These are phyloP conservation scores for Meliscaeva auricollis DNA, from an alignment of 2,888 invertebrate genomes.

Conservation along the genomic window DNA sequence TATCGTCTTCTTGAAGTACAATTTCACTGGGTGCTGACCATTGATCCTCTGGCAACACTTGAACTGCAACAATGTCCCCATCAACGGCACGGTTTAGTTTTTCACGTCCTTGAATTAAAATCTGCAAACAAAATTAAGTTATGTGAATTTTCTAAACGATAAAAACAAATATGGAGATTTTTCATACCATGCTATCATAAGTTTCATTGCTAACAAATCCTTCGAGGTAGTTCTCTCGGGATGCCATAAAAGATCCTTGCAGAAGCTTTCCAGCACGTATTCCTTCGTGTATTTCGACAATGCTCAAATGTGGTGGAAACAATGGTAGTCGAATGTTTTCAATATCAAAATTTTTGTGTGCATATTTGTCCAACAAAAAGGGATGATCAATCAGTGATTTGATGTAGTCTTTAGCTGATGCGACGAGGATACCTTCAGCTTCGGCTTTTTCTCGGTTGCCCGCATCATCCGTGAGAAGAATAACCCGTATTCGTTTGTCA, in stretches of 20 bases:
- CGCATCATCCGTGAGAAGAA: constrained; percentile 94
- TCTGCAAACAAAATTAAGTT: constrained; percentile 84
- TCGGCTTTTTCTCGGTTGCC: constrained; percentile 90
- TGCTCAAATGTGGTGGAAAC: constrained; percentile 94
- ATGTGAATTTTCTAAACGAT: constrained; percentile 26
- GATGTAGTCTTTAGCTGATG: constrained; percentile 89
- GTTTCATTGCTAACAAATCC: constrained; percentile 93
- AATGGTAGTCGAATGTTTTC: constrained; percentile 87
- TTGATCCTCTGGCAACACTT: constrained; percentile 93
- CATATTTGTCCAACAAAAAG: constrained; percentile 92
- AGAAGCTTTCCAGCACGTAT: constrained; percentile 90
- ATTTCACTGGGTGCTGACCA: constrained; percentile 97
- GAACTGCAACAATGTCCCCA: constrained; percentile 96
- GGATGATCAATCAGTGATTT: constrained; percentile 88
- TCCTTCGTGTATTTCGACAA: constrained; percentile 91
- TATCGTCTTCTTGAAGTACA: constrained; percentile 90
- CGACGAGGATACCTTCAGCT: constrained; percentile 88
- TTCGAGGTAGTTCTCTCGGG: constrained; percentile 97
- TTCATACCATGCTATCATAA: constrained; percentile 90
- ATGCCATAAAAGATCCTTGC: constrained; percentile 94
- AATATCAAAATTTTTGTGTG: constrained; percentile 87
- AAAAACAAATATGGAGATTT: background rate
- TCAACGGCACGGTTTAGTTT: constrained; percentile 97
- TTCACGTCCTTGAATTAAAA: constrained; percentile 93
- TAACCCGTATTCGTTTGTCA: constrained; percentile 85